Evolutionary conservation across 2,888 invertebrate species (phyloP).

Genomic region (Apotomis turbidana): DNA sequence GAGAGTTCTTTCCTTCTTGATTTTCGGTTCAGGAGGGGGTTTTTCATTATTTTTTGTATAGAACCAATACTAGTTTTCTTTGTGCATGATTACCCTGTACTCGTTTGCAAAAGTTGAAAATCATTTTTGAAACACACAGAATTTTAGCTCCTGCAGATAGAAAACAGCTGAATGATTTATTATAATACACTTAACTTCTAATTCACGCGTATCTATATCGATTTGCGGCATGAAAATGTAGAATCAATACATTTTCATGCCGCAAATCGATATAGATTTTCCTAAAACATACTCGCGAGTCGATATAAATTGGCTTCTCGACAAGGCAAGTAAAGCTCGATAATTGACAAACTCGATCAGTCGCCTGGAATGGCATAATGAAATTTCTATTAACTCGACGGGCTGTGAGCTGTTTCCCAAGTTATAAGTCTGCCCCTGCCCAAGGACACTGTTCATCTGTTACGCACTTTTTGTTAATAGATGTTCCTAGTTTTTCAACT

Average conservation of each 20-base stretch:
- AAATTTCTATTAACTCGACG: conserved; percentile 14
- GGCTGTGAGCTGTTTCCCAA: conserved; percentile 1
- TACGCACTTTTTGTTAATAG: background rate
- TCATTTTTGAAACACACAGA: no score
- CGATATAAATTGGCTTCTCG: conserved; percentile 6
- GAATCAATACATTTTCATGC: no score
- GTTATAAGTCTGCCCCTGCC: background rate
- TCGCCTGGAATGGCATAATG: conserved; percentile 4
- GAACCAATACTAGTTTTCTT: no score
- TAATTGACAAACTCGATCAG: conserved; percentile 28
- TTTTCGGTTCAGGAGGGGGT: no score
- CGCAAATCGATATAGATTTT: background rate
- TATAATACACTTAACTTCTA: no score
- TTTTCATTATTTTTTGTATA: no score
- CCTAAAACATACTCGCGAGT: background rate
- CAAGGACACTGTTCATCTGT: background rate
- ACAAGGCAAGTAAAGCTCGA: background rate
- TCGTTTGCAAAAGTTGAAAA: no score
- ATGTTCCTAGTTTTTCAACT: background rate
- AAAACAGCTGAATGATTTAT: no score
- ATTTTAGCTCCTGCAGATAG: no score
- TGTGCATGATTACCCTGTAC: no score
- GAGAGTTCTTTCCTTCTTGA: no score
- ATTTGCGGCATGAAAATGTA: no score
- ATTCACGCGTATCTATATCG: background rate